Percentiles rank a stretch among this genome's conserved stretches.
These are phyloP conservation scores for Perizoma flavofasciatum DNA, from an alignment of 2,888 invertebrate genomes.

Conservation along the genomic window DNA sequence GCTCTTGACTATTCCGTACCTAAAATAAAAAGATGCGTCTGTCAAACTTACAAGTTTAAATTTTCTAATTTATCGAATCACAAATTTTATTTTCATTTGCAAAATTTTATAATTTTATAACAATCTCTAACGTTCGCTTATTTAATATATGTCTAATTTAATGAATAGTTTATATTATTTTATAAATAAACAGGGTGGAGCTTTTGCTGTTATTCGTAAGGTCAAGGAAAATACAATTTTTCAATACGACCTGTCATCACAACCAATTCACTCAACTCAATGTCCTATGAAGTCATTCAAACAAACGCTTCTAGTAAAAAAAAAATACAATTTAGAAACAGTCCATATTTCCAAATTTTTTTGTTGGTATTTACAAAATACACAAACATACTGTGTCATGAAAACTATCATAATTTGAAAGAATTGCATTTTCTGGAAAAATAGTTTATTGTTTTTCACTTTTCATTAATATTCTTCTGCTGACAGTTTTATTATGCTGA, in stretches of 20 bases:
- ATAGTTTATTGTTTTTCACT: too few relatives aligned
- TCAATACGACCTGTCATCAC: conserved; percentile 15
- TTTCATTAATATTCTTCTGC: too few relatives aligned
- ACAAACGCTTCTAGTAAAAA: too few relatives aligned
- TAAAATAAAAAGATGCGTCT: conserved; percentile 23
- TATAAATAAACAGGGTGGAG: conserved; percentile 35
- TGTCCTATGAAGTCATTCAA: not conserved
- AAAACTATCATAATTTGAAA: too few relatives aligned
- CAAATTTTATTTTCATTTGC: conserved; percentile 30
- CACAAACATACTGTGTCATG: too few relatives aligned
- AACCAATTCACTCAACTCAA: conserved; percentile 23
- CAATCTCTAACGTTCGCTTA: conserved; percentile 39
- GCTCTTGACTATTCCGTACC: conserved; percentile 33
- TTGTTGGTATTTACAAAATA: too few relatives aligned
- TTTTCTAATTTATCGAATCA: conserved; percentile 22
- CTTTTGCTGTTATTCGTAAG: conserved; percentile 34
- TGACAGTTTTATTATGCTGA: too few relatives aligned
- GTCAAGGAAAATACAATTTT: conserved; percentile 4
- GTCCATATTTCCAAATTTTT: too few relatives aligned
- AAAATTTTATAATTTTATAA: conserved; percentile 37
- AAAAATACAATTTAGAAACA: too few relatives aligned
- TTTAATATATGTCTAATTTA: conserved; percentile 29
- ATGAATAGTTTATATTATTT: conserved; percentile 29
- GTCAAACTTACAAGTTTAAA: conserved; percentile 6
- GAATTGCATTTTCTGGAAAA: too few relatives aligned